Percentiles rank a stretch among this genome's conserved stretches.
These are phyloP conservation scores for Gisinianus flammeolus DNA, from an alignment of 2,888 invertebrate species.

Conservation along the genomic window DNA sequence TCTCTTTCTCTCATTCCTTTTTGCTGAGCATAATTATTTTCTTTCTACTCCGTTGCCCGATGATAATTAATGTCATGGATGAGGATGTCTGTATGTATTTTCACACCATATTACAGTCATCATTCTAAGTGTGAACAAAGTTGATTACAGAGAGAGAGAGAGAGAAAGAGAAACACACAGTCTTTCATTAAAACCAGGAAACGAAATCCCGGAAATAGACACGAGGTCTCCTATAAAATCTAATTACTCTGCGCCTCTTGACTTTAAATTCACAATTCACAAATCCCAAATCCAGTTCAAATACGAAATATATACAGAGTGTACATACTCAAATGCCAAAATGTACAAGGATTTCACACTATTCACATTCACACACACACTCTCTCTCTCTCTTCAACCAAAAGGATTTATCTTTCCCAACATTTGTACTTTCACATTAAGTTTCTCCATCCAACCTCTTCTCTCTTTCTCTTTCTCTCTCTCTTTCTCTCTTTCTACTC, in stretches of 20 bases:
- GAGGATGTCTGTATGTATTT: conserved; percentile 47
- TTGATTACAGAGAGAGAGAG: conserved; percentile 49
- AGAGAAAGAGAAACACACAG: not conserved
- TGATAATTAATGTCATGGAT: conserved; percentile 58
- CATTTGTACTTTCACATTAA: conserved; percentile 37
- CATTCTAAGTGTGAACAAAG: conserved; percentile 56
- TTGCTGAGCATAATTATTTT: conserved; percentile 55
- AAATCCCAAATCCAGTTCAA: not conserved
- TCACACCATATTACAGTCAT: conserved; percentile 51
- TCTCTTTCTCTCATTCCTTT: no score
- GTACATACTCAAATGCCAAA: no score
- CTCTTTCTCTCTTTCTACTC: not conserved
- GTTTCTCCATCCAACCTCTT: conserved; percentile 24
- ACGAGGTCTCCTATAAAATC: conserved; percentile 50
- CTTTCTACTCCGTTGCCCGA: conserved; percentile 56
- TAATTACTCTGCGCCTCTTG: conserved; percentile 50
- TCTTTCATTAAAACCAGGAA: conserved; percentile 58
- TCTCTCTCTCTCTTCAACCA: conserved; percentile 6
- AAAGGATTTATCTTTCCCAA: conserved; percentile 25
- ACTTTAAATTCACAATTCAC: conserved; percentile 36
- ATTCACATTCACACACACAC: conserved; percentile 21
- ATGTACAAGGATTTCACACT: no score
- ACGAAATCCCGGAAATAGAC: conserved; percentile 53
- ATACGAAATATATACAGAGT: not conserved
- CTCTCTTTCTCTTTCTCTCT: not conserved